phyloP scores from a whole-genome alignment of 2,113 vertebrate genomes.

The Arenaria interpres region DNA sequence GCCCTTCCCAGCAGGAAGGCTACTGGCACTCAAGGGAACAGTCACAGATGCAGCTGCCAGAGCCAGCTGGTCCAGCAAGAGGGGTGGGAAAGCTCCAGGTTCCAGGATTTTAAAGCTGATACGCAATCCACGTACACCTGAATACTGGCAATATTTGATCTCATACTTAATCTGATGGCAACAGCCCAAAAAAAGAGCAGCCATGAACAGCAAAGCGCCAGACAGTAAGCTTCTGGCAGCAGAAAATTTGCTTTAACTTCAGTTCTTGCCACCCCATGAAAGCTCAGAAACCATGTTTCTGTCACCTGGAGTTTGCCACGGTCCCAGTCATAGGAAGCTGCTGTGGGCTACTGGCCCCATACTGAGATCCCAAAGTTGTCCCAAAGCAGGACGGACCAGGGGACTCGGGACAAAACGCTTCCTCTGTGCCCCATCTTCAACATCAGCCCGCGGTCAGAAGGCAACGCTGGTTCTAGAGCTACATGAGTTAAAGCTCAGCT shows the following conservation, averaged over 20 bases:
- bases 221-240: background rate
- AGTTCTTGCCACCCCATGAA: background rate
- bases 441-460: background rate
- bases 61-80: background rate
- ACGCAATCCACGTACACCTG: background rate
- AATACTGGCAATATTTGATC: background rate
- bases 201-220: background rate
- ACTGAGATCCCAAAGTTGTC: background rate
- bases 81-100: background rate
- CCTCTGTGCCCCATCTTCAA: background rate
- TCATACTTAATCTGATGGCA: background rate
- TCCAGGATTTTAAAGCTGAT: background rate
- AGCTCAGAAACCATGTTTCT: background rate
- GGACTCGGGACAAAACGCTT: accelerated
- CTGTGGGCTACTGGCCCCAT: no score
- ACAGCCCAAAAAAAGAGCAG: background rate
- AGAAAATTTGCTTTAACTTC: background rate
- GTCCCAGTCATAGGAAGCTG: background rate
- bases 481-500: background rate
- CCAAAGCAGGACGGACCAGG: background rate
- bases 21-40: background rate
- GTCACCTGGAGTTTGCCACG: accelerated
- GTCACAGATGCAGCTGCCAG: background rate
- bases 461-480: background rate
- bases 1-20: background rate